Conservation (phyloP, 2,797 vertebrate genomes). For the Ctenopoma multispine region DNA sequence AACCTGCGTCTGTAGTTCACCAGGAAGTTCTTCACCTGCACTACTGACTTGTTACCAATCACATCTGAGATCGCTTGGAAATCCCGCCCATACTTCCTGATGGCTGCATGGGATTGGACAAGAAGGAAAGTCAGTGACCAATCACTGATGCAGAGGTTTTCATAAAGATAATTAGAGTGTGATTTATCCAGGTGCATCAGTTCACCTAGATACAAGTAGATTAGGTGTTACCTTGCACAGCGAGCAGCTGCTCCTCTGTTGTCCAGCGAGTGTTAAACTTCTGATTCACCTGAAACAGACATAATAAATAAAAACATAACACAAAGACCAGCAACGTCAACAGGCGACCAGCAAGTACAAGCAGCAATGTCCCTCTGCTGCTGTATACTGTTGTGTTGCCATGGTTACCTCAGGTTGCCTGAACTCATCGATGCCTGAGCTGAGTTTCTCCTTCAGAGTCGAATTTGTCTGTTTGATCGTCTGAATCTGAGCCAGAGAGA, state of each 20-base stretch:
- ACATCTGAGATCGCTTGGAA: conserved; percentile 96
- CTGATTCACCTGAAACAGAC: conserved; percentile 83
- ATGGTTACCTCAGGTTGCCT: conserved; percentile 88
- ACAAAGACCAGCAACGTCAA: too few species aligned
- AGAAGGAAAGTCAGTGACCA: conserved; percentile 18
- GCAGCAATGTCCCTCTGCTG: too few species aligned
- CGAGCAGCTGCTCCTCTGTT: conserved; percentile 93
- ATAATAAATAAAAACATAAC: neutral
- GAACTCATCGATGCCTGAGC: conserved; percentile 89
- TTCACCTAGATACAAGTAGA: neutral
- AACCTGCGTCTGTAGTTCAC: conserved; percentile 94
- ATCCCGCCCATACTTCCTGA: conserved; percentile 93
- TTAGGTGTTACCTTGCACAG: conserved; percentile 89
- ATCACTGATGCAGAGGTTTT: neutral
- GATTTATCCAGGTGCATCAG: neutral
- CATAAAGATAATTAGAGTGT: too few species aligned
- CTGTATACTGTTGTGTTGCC: neutral
- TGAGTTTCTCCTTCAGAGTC: conserved; percentile 90
- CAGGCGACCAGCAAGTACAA: too few species aligned
- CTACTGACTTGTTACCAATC: conserved; percentile 95
- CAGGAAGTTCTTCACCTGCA: conserved; percentile 96
- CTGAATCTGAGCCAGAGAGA: conserved; percentile 86
- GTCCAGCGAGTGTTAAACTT: conserved; percentile 94
- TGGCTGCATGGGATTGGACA: conserved; percentile 80
- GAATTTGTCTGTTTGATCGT: conserved; percentile 94